Base-by-base conservation (phyloP, 1,140 invertebrate species). In the Metaphire vulgaris region DNA sequence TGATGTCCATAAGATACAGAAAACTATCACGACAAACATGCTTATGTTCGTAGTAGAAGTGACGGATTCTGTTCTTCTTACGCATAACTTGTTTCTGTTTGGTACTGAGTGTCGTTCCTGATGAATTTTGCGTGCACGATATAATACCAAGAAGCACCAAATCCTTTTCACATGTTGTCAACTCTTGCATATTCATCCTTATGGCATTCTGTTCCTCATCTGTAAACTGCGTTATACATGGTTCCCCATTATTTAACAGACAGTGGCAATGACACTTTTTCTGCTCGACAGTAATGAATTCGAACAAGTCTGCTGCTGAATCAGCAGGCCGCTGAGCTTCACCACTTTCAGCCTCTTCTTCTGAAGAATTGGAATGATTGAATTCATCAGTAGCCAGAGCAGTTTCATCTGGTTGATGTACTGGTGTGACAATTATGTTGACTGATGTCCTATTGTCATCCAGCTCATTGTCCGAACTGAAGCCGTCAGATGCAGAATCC, bases 181-280 rank as follows among this genome's bases (percentile, higher is more conserved):
- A 12, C 21, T 56, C 41, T 21, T 56, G 41, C 41, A 56, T 56
- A 21, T 56, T 56, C 41, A 56, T 56, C 41, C 21, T 6, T 56
- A 70, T 70, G 21, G 30, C 29, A 28, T 70, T 21, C 21, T 28
- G 16, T 26, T 70, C 69, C 29, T 32, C 32, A 31, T 72, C 28
- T 12, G 28, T 34, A 72, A 72, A 33, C 26, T 72, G 70, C 32
- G 26, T 12, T 26, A 72, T 72, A 26, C 70, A 72, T 31, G 28
- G 70, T 34, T 72, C 26, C n/a, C 70, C 31, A 72, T 33, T 32
- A 16, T 6, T 14, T 1, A 72, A 32, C n/a, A 14, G 70, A 34
- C 70, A 72, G n/a, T 72, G 32, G 70, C 70, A 72, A 34, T 72
- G 70, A 1, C 70, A 72, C 26, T 32, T 16, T 14, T n/a, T 72